phyloP scores from a whole-genome alignment of 2,888 invertebrate species.

The Hirtodrosophila duncani region DNA sequence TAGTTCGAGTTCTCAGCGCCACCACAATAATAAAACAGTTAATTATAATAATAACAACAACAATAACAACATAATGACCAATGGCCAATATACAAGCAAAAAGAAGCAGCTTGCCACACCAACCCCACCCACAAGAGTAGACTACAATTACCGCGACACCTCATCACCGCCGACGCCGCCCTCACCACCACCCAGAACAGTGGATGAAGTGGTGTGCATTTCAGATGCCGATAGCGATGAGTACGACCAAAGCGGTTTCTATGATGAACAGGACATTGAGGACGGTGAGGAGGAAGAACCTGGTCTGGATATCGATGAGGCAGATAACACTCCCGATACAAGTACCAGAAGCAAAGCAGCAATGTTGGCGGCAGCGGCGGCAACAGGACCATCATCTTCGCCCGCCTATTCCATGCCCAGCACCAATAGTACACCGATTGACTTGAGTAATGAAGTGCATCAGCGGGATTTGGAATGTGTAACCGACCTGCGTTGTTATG shows the following conservation, averaged over 20 bases:
- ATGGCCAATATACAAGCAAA: conserved; percentile 24
- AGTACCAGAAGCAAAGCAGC: not conserved
- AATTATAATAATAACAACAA: conserved; percentile 44
- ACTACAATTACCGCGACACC: conserved; percentile 50
- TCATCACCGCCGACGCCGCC: conserved; percentile 45
- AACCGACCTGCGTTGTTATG: conserved; percentile 57
- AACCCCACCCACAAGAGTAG: conserved; percentile 11
- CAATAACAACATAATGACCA: conserved; percentile 43
- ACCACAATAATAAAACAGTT: conserved; percentile 39
- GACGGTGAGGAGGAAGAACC: conserved; percentile 49
- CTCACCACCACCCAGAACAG: conserved; percentile 29
- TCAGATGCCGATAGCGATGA: conserved; percentile 55
- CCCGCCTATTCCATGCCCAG: conserved; percentile 30
- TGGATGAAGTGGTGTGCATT: conserved; percentile 51
- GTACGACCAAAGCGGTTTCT: conserved; percentile 20
- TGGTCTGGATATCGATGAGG: conserved; percentile 29
- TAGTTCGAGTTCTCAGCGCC: conserved; percentile 27
- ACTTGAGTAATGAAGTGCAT: conserved; percentile 53
- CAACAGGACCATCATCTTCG: conserved; percentile 15
- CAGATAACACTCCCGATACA: conserved; percentile 22
- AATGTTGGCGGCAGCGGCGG: conserved; percentile 17
- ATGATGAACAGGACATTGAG: conserved; percentile 63
- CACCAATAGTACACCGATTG: conserved; percentile 48
- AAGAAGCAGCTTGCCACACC: conserved; percentile 21
- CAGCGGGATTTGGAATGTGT: conserved; percentile 54